Evolutionary conservation across 1,140 invertebrate species (phyloP).

Genomic region (Pseudomyrmex dendroicus): DNA sequence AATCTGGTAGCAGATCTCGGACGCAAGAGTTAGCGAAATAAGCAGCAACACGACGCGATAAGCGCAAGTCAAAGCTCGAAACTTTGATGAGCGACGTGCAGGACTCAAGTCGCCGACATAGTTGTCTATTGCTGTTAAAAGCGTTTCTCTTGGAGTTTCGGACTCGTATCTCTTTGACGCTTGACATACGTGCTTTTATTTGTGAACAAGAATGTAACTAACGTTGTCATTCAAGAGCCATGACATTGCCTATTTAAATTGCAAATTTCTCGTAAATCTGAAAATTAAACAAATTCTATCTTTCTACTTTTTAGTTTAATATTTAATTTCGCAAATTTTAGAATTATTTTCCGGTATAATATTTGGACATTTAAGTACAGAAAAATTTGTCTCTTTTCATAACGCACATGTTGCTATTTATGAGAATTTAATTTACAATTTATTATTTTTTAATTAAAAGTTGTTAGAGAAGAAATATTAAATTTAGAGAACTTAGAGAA

Average conservation of each 20-base stretch:
- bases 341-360: background rate
- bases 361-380: no score
- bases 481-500: no score
- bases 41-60: background rate
- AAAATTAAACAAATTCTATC: background rate
- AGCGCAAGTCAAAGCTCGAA: conserved; percentile 36
- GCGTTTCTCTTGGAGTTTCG: conserved; percentile 14
- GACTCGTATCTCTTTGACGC: conserved; percentile 18
- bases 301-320: background rate
- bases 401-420: background rate
- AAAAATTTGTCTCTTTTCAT: background rate
- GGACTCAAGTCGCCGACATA: conserved; percentile 38
- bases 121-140: conserved; percentile 43
- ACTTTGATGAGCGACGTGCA: conserved; percentile 24
- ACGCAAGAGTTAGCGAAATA: conserved; percentile 30
- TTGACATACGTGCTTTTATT: conserved; percentile 24
- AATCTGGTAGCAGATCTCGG: conserved; percentile 34
- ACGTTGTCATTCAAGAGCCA: background rate
- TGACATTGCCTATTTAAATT: background rate
- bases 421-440: background rate
- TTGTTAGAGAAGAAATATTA: no score
- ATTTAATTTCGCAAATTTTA: no score
- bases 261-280: background rate
- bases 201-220: conserved; percentile 8
- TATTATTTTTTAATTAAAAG: no score